phyloP scores from a whole-genome alignment of 2,888 invertebrate species.

The Chirona hameri region DNA sequence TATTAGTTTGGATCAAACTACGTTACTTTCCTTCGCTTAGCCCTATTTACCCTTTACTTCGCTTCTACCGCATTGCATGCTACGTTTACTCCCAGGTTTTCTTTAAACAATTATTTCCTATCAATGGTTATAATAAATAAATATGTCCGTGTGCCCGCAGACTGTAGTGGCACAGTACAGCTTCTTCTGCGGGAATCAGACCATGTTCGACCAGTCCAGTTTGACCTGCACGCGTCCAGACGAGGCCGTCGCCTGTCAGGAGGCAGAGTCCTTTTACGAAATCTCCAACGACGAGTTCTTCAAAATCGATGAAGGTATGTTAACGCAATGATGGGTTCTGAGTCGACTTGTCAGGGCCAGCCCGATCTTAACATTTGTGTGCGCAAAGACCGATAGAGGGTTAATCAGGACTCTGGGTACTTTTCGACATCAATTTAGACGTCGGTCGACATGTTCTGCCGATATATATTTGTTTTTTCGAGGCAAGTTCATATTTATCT shows the following conservation, averaged over 20 bases:
- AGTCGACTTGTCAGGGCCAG: too few relatives aligned
- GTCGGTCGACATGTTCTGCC: background rate
- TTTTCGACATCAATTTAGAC: too few relatives aligned
- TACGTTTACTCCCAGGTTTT: too few relatives aligned
- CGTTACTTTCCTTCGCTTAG: too few relatives aligned
- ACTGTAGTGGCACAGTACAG: constrained; percentile 38
- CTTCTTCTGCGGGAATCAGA: constrained; percentile 43
- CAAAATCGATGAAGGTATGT: constrained; percentile 26
- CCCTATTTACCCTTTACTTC: too few relatives aligned
- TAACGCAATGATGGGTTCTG: too few relatives aligned
- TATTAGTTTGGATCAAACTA: too few relatives aligned
- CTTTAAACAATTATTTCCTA: background rate
- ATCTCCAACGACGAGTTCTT: constrained; percentile 41
- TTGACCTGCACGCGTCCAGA: constrained; percentile 41
- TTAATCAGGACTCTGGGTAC: too few relatives aligned
- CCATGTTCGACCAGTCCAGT: constrained; percentile 41
- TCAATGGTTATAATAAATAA: background rate
- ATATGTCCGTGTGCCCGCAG: background rate
- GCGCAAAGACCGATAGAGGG: too few relatives aligned
- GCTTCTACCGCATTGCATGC: too few relatives aligned
- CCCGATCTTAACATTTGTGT: too few relatives aligned
- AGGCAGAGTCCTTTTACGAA: constrained; percentile 41
- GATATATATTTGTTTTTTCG: background rate
- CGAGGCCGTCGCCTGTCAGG: constrained; percentile 40
- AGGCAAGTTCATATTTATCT: too few relatives aligned